Conservation (phyloP, 2,888 invertebrate species). For the Nasonia oneida region DNA sequence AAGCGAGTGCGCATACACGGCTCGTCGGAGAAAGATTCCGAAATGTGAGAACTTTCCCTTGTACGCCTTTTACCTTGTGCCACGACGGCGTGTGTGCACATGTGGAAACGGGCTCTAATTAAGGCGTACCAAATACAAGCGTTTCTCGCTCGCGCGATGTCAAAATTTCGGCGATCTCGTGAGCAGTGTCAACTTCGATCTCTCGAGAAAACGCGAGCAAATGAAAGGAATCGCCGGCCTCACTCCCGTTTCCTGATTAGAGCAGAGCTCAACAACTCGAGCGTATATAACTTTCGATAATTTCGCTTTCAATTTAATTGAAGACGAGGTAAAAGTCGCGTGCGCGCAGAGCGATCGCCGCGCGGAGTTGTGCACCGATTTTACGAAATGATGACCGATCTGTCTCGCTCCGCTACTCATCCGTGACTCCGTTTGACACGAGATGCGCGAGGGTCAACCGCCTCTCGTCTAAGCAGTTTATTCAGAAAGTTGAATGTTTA, state of each 20-base stretch:
- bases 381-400: background rate
- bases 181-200: background rate
- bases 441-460: background rate
- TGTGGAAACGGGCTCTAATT: slow-evolving; percentile 35
- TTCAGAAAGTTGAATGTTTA: background rate
- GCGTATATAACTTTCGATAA: slow-evolving; percentile 51
- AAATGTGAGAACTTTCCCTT: slow-evolving; percentile 43
- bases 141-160: background rate
- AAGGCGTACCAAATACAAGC: slow-evolving; percentile 16
- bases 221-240: background rate
- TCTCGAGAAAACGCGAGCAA: background rate
- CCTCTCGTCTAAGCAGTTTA: background rate
- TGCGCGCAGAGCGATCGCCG: background rate
- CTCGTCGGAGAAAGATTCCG: slow-evolving; percentile 5
- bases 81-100: background rate
- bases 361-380: background rate
- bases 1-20: background rate
- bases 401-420: slow-evolving; percentile 41
- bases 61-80: slow-evolving; percentile 7
- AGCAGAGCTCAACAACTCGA: slow-evolving; percentile 45
- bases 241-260: background rate
- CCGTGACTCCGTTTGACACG: slow-evolving; percentile 27
- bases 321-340: slow-evolving; percentile 46
- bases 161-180: background rate
- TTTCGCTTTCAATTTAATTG: slow-evolving; percentile 54